Percentiles rank a stretch among this genome's conserved stretches.
These are phyloP conservation scores for Callionymus lyra DNA, from an alignment of 2,113 vertebrate species.

Conservation along the genomic window DNA sequence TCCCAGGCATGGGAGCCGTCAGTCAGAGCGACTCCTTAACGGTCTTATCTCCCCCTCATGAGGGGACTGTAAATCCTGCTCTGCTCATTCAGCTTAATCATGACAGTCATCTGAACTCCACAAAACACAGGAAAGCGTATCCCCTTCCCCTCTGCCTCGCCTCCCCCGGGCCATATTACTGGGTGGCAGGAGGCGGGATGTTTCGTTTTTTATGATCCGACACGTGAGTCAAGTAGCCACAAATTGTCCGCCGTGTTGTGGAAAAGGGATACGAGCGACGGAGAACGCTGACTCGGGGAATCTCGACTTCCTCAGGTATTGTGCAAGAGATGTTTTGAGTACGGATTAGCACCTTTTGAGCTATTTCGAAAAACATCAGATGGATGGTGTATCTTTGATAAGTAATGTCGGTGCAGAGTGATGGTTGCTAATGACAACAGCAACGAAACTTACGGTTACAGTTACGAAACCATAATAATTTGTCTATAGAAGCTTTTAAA, in stretches of 20 bases:
- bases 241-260: slow-evolving; percentile 15
- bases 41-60: slow-evolving; percentile 69
- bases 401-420: no score
- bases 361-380: no score
- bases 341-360: no score
- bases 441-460: no score
- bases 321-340: no score
- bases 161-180: slow-evolving; percentile 27
- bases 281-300: no score
- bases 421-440: no score
- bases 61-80: slow-evolving; percentile 63
- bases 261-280: slow-evolving; percentile 20
- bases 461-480: no score
- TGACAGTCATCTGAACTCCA: slow-evolving; percentile 68
- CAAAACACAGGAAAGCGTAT: slow-evolving; percentile 50
- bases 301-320: no score
- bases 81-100: slow-evolving; percentile 69
- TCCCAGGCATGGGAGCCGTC: slow-evolving; percentile 60
- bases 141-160: slow-evolving; percentile 6
- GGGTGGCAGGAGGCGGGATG: slow-evolving; percentile 29
- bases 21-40: slow-evolving; percentile 49
- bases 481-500: no score
- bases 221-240: slow-evolving; percentile 34
- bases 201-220: slow-evolving; percentile 38
- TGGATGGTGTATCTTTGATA: no score